Conservation (phyloP, 2,797 vertebrate genomes). For the Hippocampus kuda region DNA sequence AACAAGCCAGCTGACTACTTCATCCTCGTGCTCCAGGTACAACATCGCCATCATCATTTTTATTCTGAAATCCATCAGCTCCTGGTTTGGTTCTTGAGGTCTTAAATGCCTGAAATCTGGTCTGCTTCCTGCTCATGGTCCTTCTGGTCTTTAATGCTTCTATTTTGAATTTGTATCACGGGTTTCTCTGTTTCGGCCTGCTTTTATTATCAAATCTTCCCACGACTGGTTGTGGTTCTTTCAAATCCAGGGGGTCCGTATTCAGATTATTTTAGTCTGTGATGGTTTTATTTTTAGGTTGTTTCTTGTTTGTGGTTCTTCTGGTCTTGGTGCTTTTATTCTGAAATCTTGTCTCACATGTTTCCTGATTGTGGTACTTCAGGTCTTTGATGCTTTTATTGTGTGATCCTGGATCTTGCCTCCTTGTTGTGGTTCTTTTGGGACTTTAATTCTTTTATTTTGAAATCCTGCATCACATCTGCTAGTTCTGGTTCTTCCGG, state of each 20-base stretch:
- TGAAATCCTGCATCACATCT: not conserved
- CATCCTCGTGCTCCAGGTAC: slow-evolving; percentile 84
- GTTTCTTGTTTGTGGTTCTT: not conserved
- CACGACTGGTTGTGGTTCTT: too few species aligned
- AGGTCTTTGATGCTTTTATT: not conserved
- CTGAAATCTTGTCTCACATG: not conserved
- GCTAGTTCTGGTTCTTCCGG: slow-evolving; percentile 55
- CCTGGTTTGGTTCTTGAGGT: not conserved
- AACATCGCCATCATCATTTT: not conserved
- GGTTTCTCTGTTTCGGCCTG: too few species aligned
- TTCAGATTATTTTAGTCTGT: too few species aligned
- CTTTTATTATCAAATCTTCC: too few species aligned
- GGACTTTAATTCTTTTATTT: too few species aligned
- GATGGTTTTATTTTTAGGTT: too few species aligned
- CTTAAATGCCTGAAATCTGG: too few species aligned
- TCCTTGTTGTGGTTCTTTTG: too few species aligned
- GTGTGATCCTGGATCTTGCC: not conserved
- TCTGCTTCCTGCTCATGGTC: not conserved
- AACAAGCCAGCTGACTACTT: slow-evolving; percentile 88
- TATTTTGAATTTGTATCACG: not conserved
- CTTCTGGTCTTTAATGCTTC: not conserved
- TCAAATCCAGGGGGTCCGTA: too few species aligned
- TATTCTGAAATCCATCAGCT: not conserved
- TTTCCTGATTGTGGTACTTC: too few species aligned
- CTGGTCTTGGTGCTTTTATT: not conserved